Base-by-base conservation (phyloP, 2,113 vertebrate genomes). In the Crotalus tigris region DNA sequence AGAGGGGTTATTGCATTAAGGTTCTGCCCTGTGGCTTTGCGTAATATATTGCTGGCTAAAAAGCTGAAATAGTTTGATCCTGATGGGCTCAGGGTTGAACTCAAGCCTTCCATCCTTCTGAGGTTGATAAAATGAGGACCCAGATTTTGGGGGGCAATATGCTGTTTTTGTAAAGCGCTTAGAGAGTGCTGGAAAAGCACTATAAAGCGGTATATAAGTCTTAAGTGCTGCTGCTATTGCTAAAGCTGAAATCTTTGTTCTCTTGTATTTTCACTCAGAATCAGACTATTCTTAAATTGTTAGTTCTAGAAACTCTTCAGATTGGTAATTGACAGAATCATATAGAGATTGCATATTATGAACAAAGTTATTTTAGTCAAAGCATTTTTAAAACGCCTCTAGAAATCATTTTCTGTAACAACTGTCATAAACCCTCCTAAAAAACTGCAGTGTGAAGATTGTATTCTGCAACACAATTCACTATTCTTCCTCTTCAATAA, bases 351-450 rank as follows among this genome's bases (percentile, higher is more conserved):
- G 91, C 93, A 54, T 93, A 94, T 44, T 93, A 13, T 92, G 89
- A 91, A 96, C 89, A 46, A 94, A 96, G 51, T 26, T 88, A 49
- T 96, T 97, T 95, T 92, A 93, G 94, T 91, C 58, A 92, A 94
- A 92, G 2, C 59, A 90, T 95, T 29, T 95, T 24, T 26, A 26
- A 93, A 93, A 94, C 57, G 90, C 95, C 91, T 95, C 90, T 51
- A 55, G 90, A 24, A 92, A 64, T 95, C 95, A 44, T 85, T 69
- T 92, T 95, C 23, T 93, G n/a, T 81, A 95, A 92, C 95, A 94
- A 81, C 29, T 94, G 4, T 53, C 24, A 49, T 87, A 61, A 57
- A 93, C 51, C 24, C 88, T 94, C 89, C 81, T 88, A 94, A 93
- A 93, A 90, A 61, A 88, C 91, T 94, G 93, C 24, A 26, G 94